These are phyloP conservation scores for Notospermus geniculatus DNA, from an alignment of 1,140 invertebrate species.

Conservation along the genomic window DNA sequence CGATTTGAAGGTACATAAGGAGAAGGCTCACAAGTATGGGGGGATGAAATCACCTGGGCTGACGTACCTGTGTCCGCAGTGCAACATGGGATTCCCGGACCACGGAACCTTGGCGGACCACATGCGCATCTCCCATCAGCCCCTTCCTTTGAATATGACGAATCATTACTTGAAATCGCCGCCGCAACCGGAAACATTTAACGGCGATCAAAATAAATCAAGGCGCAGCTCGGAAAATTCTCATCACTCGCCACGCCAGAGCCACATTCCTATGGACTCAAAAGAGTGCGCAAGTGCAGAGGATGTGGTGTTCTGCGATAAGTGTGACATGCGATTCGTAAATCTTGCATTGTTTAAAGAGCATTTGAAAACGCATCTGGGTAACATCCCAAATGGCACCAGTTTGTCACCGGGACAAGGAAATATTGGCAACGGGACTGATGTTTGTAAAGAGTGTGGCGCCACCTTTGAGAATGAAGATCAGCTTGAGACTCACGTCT, in stretches of 20 bases:
- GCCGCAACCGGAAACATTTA: neutral
- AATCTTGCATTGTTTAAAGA: constrained; percentile 5
- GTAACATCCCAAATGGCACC: too few relatives aligned
- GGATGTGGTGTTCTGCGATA: neutral
- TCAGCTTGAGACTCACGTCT: constrained; percentile 72
- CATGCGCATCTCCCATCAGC: constrained; percentile 62
- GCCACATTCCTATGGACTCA: neutral
- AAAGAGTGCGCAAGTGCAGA: neutral
- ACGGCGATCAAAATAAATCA: neutral
- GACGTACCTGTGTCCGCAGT: constrained; percentile 55
- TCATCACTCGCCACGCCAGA: neutral
- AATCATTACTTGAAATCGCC: constrained; percentile 4
- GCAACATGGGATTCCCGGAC: constrained; percentile 59
- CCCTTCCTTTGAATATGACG: too few relatives aligned
- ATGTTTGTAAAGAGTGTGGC: constrained; percentile 74
- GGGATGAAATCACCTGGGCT: constrained; percentile 40
- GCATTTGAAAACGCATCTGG: neutral
- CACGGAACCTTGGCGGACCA: constrained; percentile 63
- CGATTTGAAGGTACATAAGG: constrained; percentile 7
- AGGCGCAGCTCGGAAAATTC: neutral
- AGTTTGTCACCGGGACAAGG: constrained; percentile 67
- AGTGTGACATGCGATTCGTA: constrained; percentile 4
- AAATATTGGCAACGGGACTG: constrained; percentile 79
- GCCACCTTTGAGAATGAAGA: constrained; percentile 67
- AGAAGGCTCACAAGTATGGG: neutral